Base-by-base conservation (phyloP, 2,888 invertebrate genomes). In the Galerucella calmariensis region DNA sequence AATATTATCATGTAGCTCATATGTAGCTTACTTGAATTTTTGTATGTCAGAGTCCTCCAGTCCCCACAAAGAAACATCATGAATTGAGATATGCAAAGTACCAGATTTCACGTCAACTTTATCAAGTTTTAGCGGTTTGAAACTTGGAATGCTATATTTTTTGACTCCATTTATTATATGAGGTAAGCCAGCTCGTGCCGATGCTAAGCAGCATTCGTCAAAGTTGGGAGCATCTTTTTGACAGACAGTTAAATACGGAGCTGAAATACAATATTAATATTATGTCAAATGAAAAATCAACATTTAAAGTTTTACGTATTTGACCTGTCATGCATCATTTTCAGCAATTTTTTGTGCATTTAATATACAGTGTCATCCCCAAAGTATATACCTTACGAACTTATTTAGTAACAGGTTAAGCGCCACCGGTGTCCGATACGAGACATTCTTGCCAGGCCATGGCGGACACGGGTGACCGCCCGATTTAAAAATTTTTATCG, bases 51-150 rank as follows among this genome's bases (percentile, higher is more conserved):
- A 69, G 35, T 79, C 79, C 11, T 81, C 81, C n/a, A 82, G 65
- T 14, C 83, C 83, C 48, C 67, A 72, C 0, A 83, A 67, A 35
- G 69, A 73, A 14, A 81, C 65, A 67, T 83, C 71, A 0, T 63
- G 75, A 8, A 83, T 69, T 20, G 53, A 61, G 24, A 83, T 65
- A 35, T 80, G 79, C 24, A 83, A 70, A 12, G 77, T 76, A 8
- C 80, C 79, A 11, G 81, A 75, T 67, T 80, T 77, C 4, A 81
- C 75, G 2, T 75, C 75, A 44, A 83, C 75, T 70, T 73, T 70
- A 9, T 80, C 79, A 20, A 83, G 61, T 62, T 83, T 72, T 41
- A 85, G 67, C 0, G 85, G 85, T 8, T 72, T 24, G 69, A 85
- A 65, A 20, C 73, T 78, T 41, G 85, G 83, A 27, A 86, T 76